phyloP scores from a whole-genome alignment of 2,888 invertebrate genomes.

The Epirrita christyi region DNA sequence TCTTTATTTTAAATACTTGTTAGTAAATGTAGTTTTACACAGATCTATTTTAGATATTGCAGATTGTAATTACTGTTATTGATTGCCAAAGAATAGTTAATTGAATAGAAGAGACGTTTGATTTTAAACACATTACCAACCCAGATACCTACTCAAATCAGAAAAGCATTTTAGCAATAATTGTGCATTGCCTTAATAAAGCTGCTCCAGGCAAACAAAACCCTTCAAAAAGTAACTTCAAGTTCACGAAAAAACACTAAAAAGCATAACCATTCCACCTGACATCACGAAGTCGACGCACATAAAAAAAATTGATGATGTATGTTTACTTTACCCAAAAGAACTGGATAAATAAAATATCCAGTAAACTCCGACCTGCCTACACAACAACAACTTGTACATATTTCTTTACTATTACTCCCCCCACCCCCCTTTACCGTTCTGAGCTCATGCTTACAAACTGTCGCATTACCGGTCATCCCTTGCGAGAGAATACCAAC shows the following conservation, averaged over 20 bases:
- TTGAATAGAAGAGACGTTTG: constrained; percentile 15
- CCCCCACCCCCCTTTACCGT: constrained; percentile 52
- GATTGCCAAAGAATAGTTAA: constrained; percentile 26
- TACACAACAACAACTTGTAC: constrained; percentile 73
- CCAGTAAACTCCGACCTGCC: constrained; percentile 56
- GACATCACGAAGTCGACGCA: constrained; percentile 31
- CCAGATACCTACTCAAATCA: too few species aligned
- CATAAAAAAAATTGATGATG: constrained; percentile 41
- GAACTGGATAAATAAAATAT: constrained; percentile 66
- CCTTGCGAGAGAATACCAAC: constrained; percentile 64
- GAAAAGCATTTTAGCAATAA: too few species aligned
- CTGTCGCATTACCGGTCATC: constrained; percentile 81
- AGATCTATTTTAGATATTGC: constrained; percentile 15
- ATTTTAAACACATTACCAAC: constrained; percentile 12
- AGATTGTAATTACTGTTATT: constrained; percentile 21
- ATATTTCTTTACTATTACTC: constrained; percentile 74
- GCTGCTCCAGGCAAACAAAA: not conserved
- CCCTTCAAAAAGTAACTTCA: not conserved
- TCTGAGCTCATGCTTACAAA: constrained; percentile 83
- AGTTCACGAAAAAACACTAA: constrained; percentile 1
- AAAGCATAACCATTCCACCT: constrained; percentile 27
- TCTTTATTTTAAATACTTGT: constrained; percentile 16
- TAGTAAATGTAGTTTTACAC: constrained; percentile 23
- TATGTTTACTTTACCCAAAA: constrained; percentile 45
- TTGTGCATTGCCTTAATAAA: too few species aligned